Percentiles rank a stretch among this genome's conserved stretches.
Conservation (phyloP, 2,113 vertebrate genomes). For the Dolichotis patagonum region DNA sequence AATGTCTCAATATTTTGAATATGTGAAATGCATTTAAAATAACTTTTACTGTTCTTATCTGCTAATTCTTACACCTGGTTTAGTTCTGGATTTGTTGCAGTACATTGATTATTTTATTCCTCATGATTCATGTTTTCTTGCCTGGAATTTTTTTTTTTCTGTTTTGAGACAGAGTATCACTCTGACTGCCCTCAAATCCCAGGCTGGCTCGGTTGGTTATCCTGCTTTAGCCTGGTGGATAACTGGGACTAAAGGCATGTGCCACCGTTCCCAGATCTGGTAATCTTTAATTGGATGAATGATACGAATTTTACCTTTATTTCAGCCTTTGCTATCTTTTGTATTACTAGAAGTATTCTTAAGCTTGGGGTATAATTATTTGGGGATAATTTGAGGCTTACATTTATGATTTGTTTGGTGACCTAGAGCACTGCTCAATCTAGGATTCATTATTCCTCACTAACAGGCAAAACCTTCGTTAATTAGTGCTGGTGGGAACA, state of each 20-base stretch:
- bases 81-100: neutral
- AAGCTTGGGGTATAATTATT: neutral
- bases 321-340: neutral
- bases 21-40: constrained; percentile 31
- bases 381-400: neutral
- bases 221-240: neutral
- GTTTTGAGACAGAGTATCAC: neutral
- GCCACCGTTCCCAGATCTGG: neutral
- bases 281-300: neutral
- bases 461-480: neutral
- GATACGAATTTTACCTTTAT: neutral
- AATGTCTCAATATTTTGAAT: constrained; percentile 2
- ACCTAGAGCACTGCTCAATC: neutral
- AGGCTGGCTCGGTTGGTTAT: neutral
- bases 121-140: constrained; percentile 17
- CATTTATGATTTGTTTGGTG: neutral
- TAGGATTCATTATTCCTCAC: neutral
- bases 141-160: neutral
- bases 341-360: neutral
- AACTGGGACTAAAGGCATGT: neutral
- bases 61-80: neutral
- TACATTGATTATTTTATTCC: neutral
- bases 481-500: neutral
- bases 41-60: neutral
- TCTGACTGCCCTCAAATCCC: neutral